phyloP scores from a whole-genome alignment of 2,888 invertebrate genomes.

The Xestia ashworthii region DNA sequence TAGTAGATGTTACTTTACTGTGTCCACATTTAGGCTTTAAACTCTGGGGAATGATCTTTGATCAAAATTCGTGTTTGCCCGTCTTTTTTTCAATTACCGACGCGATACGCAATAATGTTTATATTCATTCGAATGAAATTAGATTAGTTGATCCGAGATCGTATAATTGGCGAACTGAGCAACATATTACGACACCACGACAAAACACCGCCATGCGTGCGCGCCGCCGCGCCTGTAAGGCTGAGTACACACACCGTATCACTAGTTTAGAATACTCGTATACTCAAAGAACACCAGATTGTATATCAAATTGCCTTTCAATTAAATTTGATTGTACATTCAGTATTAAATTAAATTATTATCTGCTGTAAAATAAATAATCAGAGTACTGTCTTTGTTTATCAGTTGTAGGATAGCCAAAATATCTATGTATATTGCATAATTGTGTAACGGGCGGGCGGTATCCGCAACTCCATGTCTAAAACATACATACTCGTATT shows the following conservation, averaged over 20 bases:
- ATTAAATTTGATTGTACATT: not conserved
- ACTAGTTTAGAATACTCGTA: too few species aligned
- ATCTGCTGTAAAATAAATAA: not conserved
- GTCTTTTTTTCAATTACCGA: not conserved
- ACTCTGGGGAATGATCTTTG: not conserved
- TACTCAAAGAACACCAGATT: not conserved
- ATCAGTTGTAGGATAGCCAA: not conserved
- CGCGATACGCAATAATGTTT: not conserved
- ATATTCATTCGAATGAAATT: not conserved
- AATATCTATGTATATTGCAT: not conserved
- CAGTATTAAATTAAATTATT: not conserved
- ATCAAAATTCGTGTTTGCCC: not conserved
- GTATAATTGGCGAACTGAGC: not conserved
- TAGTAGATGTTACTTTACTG: not conserved
- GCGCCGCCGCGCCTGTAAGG: slow-evolving; percentile 15
- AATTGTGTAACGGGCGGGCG: too few species aligned
- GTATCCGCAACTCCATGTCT: too few species aligned
- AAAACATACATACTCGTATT: too few species aligned
- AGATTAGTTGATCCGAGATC: not conserved
- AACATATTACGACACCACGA: slow-evolving; percentile 16
- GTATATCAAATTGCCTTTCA: not conserved
- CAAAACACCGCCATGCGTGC: not conserved
- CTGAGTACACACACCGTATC: too few species aligned
- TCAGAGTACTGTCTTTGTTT: not conserved
- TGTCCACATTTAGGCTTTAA: not conserved